Evolutionary conservation across 92 coral and sea anemone species (phyloP).

Genomic region (Chrysogorgia sp.): DNA sequence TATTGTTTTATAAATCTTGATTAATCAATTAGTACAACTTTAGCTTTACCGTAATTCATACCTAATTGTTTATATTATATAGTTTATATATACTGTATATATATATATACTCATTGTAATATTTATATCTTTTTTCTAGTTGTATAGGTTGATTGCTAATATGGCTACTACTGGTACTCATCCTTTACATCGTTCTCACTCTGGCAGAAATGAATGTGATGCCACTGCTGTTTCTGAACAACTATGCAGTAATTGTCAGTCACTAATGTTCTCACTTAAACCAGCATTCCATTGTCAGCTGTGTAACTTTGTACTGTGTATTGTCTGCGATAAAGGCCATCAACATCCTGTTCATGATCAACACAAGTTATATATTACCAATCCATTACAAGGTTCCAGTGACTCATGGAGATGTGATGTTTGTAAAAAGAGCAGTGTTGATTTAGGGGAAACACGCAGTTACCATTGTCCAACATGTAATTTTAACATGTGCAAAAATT

Average conservation of each 20-base stretch:
- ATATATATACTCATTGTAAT: too few relatives aligned
- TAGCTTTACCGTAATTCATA: too few relatives aligned
- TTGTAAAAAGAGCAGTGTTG: not conserved
- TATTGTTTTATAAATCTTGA: too few relatives aligned
- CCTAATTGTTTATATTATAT: too few relatives aligned
- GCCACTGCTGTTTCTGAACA: not conserved
- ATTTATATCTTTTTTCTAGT: too few relatives aligned
- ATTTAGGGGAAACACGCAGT: not conserved
- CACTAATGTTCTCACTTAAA: not conserved
- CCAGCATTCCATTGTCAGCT: not conserved
- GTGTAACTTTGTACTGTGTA: not conserved
- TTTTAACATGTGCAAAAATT: not conserved
- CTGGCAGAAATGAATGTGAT: conserved; percentile 11
- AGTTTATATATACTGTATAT: too few relatives aligned
- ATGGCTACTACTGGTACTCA: not conserved
- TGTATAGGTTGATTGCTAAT: too few relatives aligned
- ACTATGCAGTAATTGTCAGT: not conserved
- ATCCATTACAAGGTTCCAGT: not conserved
- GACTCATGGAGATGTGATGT: not conserved
- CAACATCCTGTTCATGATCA: not conserved
- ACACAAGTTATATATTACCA: not conserved
- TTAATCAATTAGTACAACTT: too few relatives aligned
- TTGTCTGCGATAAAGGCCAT: not conserved
- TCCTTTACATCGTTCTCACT: not conserved
- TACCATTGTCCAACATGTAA: not conserved